These are phyloP conservation scores for Timandra comae DNA, from an alignment of 2,888 invertebrate species.

Conservation along the genomic window DNA sequence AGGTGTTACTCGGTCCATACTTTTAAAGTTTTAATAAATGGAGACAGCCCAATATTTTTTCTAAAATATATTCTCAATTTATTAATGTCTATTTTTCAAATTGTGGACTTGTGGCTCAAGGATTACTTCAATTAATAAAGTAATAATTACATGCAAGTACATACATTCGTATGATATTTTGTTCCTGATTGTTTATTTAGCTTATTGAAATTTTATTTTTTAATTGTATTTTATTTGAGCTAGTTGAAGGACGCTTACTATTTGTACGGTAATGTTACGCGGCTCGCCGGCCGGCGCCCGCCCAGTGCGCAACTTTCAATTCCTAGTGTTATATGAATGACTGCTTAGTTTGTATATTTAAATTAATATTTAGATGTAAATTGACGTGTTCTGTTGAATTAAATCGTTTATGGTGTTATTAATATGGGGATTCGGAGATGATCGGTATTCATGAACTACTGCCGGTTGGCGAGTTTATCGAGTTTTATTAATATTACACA, in stretches of 20 bases:
- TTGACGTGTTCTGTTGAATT: constrained; percentile 50
- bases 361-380: constrained; percentile 50
- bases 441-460: too few relatives aligned
- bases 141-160: constrained; percentile 15
- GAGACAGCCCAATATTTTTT: too few relatives aligned
- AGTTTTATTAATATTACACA: too few relatives aligned
- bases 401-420: constrained; percentile 40
- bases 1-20: too few relatives aligned
- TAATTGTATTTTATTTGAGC: constrained; percentile 56
- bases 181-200: constrained; percentile 43
- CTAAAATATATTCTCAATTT: too few relatives aligned
- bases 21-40: too few relatives aligned
- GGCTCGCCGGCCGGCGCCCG: too few relatives aligned
- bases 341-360: constrained; percentile 73
- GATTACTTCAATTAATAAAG: too few relatives aligned
- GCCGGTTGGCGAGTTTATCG: too few relatives aligned
- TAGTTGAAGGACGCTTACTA: constrained; percentile 72
- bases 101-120: too few relatives aligned
- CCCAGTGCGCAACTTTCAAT: constrained; percentile 24
- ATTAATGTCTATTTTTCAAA: too few relatives aligned
- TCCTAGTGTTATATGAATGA: constrained; percentile 70
- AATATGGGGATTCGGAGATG: constrained; percentile 4
- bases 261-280: constrained; percentile 53
- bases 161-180: constrained; percentile 43
- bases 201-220: constrained; percentile 46